phyloP scores from a whole-genome alignment of 1,140 invertebrate species.

The Achatina immaculata region DNA sequence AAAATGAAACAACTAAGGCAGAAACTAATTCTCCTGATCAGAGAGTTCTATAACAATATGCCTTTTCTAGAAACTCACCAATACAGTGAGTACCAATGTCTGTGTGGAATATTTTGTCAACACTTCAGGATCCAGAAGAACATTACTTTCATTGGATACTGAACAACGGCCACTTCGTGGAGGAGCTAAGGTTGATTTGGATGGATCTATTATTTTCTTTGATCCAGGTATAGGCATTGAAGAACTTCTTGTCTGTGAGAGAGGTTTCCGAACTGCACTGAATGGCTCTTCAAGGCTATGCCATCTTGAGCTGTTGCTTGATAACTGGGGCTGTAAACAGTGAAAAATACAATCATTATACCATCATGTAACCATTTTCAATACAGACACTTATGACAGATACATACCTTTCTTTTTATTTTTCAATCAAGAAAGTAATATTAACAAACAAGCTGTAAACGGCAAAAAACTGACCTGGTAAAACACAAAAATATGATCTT shows the following conservation, averaged over 20 bases:
- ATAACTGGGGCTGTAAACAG: neutral
- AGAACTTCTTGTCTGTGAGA: slow-evolving; percentile 91
- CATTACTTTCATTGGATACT: slow-evolving; percentile 94
- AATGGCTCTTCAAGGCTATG: slow-evolving; percentile 75
- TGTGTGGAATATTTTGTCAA: slow-evolving; percentile 92
- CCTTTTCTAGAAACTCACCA: slow-evolving; percentile 71
- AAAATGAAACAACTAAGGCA: too few species aligned
- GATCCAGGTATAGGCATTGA: slow-evolving; percentile 86
- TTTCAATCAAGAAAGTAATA: too few species aligned
- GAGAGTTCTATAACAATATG: too few species aligned
- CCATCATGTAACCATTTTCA: neutral
- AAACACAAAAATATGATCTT: too few species aligned
- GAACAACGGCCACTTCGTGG: slow-evolving; percentile 84
- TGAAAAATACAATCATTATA: neutral
- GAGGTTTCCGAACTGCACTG: slow-evolving; percentile 73
- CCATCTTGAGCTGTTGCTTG: neutral
- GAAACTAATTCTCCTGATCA: too few species aligned
- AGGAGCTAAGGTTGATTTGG: slow-evolving; percentile 51
- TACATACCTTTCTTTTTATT: too few species aligned
- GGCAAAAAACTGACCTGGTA: too few species aligned
- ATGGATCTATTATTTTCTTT: slow-evolving; percentile 71
- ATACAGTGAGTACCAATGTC: slow-evolving; percentile 91
- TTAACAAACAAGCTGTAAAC: too few species aligned
- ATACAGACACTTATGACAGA: too few species aligned
- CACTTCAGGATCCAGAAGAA: slow-evolving; percentile 93